Base-by-base conservation (phyloP, 2,113 vertebrate genomes). In the Mormyrus iriodes region DNA sequence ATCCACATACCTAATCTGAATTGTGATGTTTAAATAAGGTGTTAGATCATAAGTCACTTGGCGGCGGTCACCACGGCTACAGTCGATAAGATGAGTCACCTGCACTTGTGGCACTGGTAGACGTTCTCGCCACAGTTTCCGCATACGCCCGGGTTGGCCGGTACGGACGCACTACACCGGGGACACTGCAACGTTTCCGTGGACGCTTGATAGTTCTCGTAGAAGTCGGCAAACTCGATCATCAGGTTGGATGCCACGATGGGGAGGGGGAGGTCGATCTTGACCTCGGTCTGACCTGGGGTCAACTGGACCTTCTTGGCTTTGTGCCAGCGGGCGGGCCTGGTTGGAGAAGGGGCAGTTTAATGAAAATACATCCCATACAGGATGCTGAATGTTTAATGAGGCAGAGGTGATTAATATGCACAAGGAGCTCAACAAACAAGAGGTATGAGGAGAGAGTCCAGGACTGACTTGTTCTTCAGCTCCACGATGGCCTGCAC, bases 81-180 rank as follows among this genome's bases (percentile, higher is more conserved):
- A 35, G 73, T 1, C 4, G 5, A 35, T 0, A 5, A 42, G 82
- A n/a, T 1, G 0, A 0, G 3, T n/a, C 86, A 98, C 98, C 98
- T 97, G 97, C 98, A 99, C 88, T 99, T 99, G 95, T 99, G 98
- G 91, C 98, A 99, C 95, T 99, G 98, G 92, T 99, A 99, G 1
- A 99, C 98, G 0, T 99, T 99, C 92, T 99, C 98, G 0, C 98
- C 98, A 0, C 98, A 99, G 95, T 99, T 99, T 46, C 98, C 98
- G 39, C 98, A 99, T 90, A 99, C 98, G 0, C 98, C 98, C 0
- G 98, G 98, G 94, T 99, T 99, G 92, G 98, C 98, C 0, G 98
- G 98, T 49, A 99, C 98, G 0, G 98, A 99, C 0, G 98, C 98
- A 0, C 98, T 99, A 87, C 98, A 99, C 12, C 98, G 98, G 0